phyloP scores from a whole-genome alignment of 2,113 vertebrate species.

The Axis porcinus region DNA sequence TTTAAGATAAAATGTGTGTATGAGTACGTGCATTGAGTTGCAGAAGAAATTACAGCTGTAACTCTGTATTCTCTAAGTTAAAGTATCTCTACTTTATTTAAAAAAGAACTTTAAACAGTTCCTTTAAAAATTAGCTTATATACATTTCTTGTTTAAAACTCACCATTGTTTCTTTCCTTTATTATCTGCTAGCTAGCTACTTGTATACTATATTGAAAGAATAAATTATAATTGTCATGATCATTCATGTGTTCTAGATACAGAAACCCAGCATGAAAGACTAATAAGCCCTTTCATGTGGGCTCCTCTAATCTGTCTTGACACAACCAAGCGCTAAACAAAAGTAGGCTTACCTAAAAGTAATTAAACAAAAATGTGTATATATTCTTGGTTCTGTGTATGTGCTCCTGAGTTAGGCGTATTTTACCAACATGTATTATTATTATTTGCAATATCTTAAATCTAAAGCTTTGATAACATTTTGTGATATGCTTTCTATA shows the following conservation, averaged over 20 bases:
- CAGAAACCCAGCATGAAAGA: not conserved
- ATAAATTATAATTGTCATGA: not conserved
- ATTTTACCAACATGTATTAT: not conserved
- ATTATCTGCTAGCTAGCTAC: not conserved
- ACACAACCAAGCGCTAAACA: not conserved
- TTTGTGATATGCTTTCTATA: not conserved
- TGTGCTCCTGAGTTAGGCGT: not conserved
- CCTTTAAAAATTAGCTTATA: not conserved
- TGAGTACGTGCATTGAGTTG: not conserved
- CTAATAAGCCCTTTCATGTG: not conserved
- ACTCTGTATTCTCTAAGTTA: not conserved
- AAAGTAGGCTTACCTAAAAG: not conserved
- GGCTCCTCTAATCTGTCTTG: not conserved
- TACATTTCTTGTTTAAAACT: not conserved
- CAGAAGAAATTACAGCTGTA: not conserved
- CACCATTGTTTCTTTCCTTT: not conserved
- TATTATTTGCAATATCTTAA: not conserved
- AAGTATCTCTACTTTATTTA: not conserved
- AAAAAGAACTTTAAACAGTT: not conserved
- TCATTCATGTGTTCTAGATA: not conserved
- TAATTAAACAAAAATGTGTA: not conserved
- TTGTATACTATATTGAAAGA: not conserved
- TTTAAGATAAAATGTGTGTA: not conserved
- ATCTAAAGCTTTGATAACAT: not conserved
- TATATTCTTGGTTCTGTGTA: not conserved